Percentiles rank a stretch among this genome's conserved stretches.
These are phyloP conservation scores for Chaetodon auriga DNA, from an alignment of 2,113 vertebrate genomes.

Conservation along the genomic window DNA sequence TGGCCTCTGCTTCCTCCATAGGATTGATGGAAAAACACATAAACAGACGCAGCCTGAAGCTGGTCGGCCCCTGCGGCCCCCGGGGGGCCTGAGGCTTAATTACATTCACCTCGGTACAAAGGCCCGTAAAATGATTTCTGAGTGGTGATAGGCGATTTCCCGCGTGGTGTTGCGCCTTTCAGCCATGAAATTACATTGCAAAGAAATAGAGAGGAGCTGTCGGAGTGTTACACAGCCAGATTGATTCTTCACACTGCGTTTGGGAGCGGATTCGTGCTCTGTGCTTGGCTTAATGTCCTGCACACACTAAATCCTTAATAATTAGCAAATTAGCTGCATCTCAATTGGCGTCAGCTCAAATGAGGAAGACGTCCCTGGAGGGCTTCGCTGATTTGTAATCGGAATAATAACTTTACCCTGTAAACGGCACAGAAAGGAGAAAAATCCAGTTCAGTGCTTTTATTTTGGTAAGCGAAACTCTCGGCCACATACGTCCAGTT, in stretches of 20 bases:
- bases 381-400: not conserved
- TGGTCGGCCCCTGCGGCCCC: not conserved
- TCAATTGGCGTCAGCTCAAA: slow-evolving; percentile 14
- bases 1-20: not conserved
- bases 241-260: slow-evolving; percentile 36
- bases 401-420: not conserved
- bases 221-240: slow-evolving; percentile 7
- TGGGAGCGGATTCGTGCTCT: slow-evolving; percentile 1
- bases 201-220: slow-evolving; percentile 56
- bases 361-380: not conserved
- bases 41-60: slow-evolving; percentile 26
- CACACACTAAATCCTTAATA: slow-evolving; percentile 44
- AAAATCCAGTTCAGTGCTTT: too few relatives aligned
- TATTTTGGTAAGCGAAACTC: too few relatives aligned
- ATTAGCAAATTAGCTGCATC: slow-evolving; percentile 60
- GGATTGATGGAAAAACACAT: not conserved
- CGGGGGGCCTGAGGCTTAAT: slow-evolving; percentile 44
- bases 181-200: slow-evolving; percentile 80
- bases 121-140: slow-evolving; percentile 51
- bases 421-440: too few relatives aligned
- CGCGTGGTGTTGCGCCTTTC: slow-evolving; percentile 53
- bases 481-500: not conserved
- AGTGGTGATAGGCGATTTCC: slow-evolving; percentile 43
- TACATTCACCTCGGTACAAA: slow-evolving; percentile 48
- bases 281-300: slow-evolving; percentile 34